Base-by-base conservation (phyloP, 2,888 invertebrate genomes). In the Andrena marginata region DNA sequence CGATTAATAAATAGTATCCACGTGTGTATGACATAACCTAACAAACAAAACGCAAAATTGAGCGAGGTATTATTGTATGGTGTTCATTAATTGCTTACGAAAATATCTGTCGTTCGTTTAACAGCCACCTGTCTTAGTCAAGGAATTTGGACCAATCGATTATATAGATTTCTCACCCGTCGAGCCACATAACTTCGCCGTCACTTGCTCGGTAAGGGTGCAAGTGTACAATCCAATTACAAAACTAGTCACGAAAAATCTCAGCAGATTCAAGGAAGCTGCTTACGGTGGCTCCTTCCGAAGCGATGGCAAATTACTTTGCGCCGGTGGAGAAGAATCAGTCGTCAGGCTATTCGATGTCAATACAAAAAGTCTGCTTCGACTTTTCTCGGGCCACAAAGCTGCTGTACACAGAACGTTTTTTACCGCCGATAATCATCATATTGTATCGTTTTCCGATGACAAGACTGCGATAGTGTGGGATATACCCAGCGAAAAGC, bases 101-200 rank as follows among this genome's bases (percentile, higher is more conserved):
- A 74, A 49, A 31, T 73, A 6, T 69, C 29, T 51, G 6, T 23
- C 3, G 23, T 78, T 65, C 59, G 13, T 49, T 80, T 82, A 80
- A 60, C 92, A 97, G 98, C 95, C 96, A 77, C 98, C 98, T 33
- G 97, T 98, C 2, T 95, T 98, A 54, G 96, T 98, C 0, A 99
- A 99, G 94, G 99, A 99, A 94, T 98, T 97, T 94, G 98, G 98
- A 29, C 97, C 98, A 0, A 97, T 99, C 73, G 98, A 98, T 92
- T 97, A 97, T 91, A 96, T 99, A 60, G 97, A 98, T 93, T 98
- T 99, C 92, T 97, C 98, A 82, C 98, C 98, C 0, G 95, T 97
- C 10, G 97, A 98, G 91, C 99, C 99, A 0, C 96, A 98, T 94
- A 97, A 97, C 93, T 98, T 99, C 95, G 99, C 98, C 7, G 97